A percentile compares a stretch with the other conserved stretches of the same genome.
phyloP scores from a whole-genome alignment of 2,888 invertebrate genomes.

The Drosophila prostipennis region DNA sequence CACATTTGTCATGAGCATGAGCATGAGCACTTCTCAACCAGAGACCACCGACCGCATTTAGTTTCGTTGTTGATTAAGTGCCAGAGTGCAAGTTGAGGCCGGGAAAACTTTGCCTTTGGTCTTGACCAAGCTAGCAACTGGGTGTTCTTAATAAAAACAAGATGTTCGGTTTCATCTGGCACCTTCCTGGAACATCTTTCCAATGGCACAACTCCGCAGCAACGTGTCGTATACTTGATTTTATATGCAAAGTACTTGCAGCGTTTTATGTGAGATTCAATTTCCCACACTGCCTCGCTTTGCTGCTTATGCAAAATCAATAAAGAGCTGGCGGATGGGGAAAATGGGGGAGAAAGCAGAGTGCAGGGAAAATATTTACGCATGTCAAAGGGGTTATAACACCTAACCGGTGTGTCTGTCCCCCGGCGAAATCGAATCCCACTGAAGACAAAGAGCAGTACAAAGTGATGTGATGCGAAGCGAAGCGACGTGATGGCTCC shows the following conservation, averaged over 20 bases:
- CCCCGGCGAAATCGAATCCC: conserved; percentile 26
- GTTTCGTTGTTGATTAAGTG: conserved; percentile 53
- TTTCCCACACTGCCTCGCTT: conserved; percentile 32
- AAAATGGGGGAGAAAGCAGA: conserved; percentile 39
- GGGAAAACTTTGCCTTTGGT: conserved; percentile 37
- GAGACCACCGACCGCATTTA: conserved; percentile 49
- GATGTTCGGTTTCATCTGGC: conserved; percentile 27
- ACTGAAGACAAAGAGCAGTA: conserved; percentile 14
- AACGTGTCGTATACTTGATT: conserved; percentile 41
- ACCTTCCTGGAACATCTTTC: conserved; percentile 10
- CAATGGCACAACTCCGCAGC: conserved; percentile 9
- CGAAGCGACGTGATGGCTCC: conserved; percentile 20
- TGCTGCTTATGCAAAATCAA: conserved; percentile 67
- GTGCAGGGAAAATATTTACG: conserved; percentile 46
- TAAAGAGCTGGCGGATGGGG: conserved; percentile 42
- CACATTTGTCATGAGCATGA: conserved; percentile 49
- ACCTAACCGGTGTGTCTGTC: conserved; percentile 53
- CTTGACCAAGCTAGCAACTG: conserved; percentile 18
- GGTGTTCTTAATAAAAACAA: conserved; percentile 26
- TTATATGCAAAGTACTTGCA: conserved; percentile 50
- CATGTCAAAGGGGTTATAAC: conserved; percentile 69
- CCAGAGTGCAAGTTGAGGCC: conserved; percentile 47
- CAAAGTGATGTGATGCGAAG: conserved; percentile 36
- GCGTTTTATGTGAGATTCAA: conserved; percentile 53
- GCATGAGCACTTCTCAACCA: conserved; percentile 30